A percentile compares a stretch with the other conserved stretches of the same genome.
phyloP scores from a whole-genome alignment of 2,797 vertebrate genomes.

The Psittacula echo region DNA sequence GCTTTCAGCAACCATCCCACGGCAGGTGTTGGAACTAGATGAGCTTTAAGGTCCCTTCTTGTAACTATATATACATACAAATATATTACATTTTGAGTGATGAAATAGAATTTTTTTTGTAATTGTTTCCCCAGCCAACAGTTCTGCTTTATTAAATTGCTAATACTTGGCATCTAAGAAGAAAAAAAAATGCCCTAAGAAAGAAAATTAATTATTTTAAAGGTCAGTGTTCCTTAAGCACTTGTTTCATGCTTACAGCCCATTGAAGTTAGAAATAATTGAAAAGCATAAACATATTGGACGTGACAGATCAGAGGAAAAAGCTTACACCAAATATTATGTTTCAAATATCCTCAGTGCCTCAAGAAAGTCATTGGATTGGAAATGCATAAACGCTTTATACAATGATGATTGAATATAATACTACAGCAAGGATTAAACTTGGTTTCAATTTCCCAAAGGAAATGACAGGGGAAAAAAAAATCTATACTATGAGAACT shows the following conservation, averaged over 20 bases:
- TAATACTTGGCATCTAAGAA: background rate
- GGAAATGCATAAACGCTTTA: background rate
- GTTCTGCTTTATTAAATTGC: background rate
- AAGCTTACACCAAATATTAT: background rate
- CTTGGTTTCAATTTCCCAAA: background rate
- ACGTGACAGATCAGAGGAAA: background rate
- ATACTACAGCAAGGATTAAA: background rate
- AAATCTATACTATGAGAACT: background rate
- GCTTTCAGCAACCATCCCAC: background rate
- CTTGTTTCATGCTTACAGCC: background rate
- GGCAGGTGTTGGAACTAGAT: background rate
- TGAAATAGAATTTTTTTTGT: background rate
- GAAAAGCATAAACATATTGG: background rate
- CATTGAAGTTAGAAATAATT: background rate
- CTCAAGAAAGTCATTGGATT: background rate
- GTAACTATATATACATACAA: background rate
- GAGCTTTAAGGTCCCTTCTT: background rate
- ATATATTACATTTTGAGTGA: background rate
- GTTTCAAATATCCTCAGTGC: background rate
- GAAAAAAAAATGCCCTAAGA: background rate
- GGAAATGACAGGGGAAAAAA: background rate
- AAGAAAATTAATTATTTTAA: constrained; percentile 33
- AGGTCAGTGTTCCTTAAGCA: constrained; percentile 20
- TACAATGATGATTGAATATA: background rate
- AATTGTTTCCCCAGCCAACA: background rate